A percentile compares a stretch with the other conserved stretches of the same genome.
phyloP scores from a whole-genome alignment of 2,888 invertebrate genomes.

The Scaptomyza tumidula region DNA sequence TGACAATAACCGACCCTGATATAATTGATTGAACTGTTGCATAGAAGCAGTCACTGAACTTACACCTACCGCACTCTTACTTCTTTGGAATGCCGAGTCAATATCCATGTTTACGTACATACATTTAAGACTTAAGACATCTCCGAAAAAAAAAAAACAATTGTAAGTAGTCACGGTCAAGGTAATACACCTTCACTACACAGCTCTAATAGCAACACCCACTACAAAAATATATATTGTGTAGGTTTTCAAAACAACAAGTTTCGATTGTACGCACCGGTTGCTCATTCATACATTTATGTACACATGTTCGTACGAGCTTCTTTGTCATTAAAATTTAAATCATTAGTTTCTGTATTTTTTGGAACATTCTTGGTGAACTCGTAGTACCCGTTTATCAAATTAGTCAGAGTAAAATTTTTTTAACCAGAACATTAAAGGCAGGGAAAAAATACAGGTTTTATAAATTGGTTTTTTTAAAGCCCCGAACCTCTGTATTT shows the following conservation, averaged over 20 bases:
- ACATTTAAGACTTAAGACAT: background rate
- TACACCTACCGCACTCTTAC: slow-evolving; percentile 4
- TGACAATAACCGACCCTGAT: slow-evolving; percentile 1
- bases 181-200: slow-evolving; percentile 32
- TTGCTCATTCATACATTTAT: slow-evolving; percentile 9
- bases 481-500: too few relatives aligned
- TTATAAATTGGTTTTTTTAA: too few relatives aligned
- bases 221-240: slow-evolving; percentile 16
- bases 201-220: slow-evolving; percentile 15
- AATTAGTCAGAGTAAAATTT: too few relatives aligned
- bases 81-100: slow-evolving; percentile 10
- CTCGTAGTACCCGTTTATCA: too few relatives aligned
- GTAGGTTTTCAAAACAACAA: slow-evolving; percentile 37
- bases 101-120: background rate
- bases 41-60: slow-evolving; percentile 7
- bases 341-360: too few relatives aligned
- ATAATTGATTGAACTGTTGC: background rate
- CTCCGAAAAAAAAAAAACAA: background rate
- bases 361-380: too few relatives aligned
- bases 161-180: slow-evolving; percentile 51
- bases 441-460: too few relatives aligned
- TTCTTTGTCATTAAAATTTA: background rate
- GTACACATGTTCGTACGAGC: slow-evolving; percentile 11
- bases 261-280: slow-evolving; percentile 13
- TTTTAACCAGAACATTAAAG: too few relatives aligned